phyloP scores from a whole-genome alignment of 2,888 invertebrate genomes.

The Drosophila cyrtoloma region DNA sequence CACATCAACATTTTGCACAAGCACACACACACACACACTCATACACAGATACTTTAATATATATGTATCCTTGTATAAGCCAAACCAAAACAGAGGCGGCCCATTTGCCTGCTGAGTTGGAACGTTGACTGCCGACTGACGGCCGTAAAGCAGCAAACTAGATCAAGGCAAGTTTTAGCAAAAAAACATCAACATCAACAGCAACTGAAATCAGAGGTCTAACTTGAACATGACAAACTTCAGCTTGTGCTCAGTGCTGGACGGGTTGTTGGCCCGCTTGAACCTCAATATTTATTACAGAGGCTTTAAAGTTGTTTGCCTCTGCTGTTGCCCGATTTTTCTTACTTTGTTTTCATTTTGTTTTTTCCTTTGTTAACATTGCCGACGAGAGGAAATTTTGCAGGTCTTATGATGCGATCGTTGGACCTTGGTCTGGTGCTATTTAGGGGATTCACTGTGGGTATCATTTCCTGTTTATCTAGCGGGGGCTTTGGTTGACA shows the following conservation, averaged over 20 bases:
- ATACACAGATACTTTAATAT: conserved; percentile 16
- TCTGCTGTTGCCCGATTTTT: conserved; percentile 22
- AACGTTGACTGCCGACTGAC: conserved; percentile 58
- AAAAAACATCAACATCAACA: conserved; percentile 28
- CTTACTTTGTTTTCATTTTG: conserved; percentile 7
- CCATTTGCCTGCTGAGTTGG: conserved; percentile 73
- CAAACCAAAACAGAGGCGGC: conserved; percentile 49
- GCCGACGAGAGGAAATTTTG: conserved; percentile 47
- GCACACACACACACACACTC: conserved; percentile 15
- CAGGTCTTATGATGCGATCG: conserved; percentile 77
- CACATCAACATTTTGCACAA: conserved; percentile 44
- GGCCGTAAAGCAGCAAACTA: conserved; percentile 65
- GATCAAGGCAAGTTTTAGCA: conserved; percentile 73
- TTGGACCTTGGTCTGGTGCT: conserved; percentile 33
- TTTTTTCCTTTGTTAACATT: conserved; percentile 24
- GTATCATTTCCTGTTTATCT: conserved; percentile 73
- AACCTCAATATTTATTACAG: conserved; percentile 70
- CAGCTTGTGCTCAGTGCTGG: conserved; percentile 60
- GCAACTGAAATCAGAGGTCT: conserved; percentile 50
- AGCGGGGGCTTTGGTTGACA: conserved; percentile 62
- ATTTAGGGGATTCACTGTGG: conserved; percentile 29
- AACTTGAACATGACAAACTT: conserved; percentile 64
- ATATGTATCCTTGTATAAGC: conserved; percentile 42
- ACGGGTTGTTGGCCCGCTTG: conserved; percentile 48
- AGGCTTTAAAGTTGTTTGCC: conserved; percentile 58